A percentile compares a stretch with the other conserved stretches of the same genome.
phyloP scores from a whole-genome alignment of 2,888 invertebrate species.

The Ophion ventricosus region DNA sequence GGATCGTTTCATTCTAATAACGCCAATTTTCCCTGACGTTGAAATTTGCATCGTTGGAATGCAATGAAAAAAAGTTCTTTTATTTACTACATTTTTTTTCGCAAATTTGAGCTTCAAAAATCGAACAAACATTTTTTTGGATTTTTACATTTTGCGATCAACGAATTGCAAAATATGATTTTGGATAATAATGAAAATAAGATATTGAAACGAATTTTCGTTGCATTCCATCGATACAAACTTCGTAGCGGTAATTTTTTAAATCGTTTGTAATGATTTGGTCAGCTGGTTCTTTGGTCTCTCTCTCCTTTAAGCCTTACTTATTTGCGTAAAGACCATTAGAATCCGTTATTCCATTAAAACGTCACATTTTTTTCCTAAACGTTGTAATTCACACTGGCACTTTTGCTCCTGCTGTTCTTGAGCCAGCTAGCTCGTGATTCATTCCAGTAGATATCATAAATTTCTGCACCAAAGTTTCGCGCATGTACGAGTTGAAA shows the following conservation, averaged over 20 bases:
- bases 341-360: slow-evolving; percentile 26
- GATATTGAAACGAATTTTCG: no score
- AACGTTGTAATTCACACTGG: slow-evolving; percentile 34
- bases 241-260: background rate
- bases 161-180: no score
- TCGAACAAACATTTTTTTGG: no score
- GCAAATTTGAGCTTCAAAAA: no score
- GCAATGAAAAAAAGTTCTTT: no score
- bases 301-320: background rate
- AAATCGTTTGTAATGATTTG: background rate
- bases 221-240: no score
- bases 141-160: no score
- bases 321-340: background rate
- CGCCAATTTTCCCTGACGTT: no score
- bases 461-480: slow-evolving; percentile 52
- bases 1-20: background rate
- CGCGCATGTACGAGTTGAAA: slow-evolving; percentile 17
- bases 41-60: no score
- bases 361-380: slow-evolving; percentile 15
- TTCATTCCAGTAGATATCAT: slow-evolving; percentile 33
- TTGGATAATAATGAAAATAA: no score
- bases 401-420: slow-evolving; percentile 11
- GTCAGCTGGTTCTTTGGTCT: background rate
- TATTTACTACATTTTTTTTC: no score
- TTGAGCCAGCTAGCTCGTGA: slow-evolving; percentile 16